Evolutionary conservation across 2,797 vertebrate genomes (phyloP).

Genomic region (Acropternis orthonyx): DNA sequence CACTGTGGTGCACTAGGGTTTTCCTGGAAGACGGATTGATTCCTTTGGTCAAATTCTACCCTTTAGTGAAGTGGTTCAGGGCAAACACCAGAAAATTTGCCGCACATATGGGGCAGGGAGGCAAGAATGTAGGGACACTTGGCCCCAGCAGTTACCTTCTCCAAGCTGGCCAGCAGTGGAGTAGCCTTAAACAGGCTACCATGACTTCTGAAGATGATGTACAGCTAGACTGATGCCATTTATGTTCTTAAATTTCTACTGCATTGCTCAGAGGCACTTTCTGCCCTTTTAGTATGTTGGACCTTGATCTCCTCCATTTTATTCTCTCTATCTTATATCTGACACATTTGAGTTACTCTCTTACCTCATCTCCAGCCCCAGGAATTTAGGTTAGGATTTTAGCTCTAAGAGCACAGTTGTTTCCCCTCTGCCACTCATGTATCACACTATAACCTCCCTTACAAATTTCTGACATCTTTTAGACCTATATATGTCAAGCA

Average conservation of each 20-base stretch:
- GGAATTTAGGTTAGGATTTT: background rate
- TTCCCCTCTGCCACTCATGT: accelerated
- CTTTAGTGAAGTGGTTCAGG: background rate
- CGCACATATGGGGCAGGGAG: background rate
- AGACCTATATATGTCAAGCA: background rate
- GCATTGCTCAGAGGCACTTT: background rate
- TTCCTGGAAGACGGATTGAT: background rate
- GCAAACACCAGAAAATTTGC: background rate
- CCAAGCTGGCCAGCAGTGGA: background rate
- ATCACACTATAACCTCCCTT: background rate
- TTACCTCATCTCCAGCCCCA: background rate
- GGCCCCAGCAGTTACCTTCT: background rate
- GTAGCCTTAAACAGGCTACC: background rate
- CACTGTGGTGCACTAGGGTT: background rate
- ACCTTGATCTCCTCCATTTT: background rate
- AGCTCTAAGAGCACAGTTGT: background rate
- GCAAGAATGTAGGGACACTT: background rate
- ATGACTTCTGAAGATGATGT: background rate
- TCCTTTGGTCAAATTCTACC: background rate
- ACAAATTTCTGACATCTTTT: background rate
- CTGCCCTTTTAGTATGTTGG: background rate
- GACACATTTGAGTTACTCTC: background rate
- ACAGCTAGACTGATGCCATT: background rate
- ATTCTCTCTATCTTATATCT: background rate
- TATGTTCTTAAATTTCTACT: background rate